Evolutionary conservation across 2,113 vertebrate species (phyloP).

Genomic region (Malurus alboscapulatus): DNA sequence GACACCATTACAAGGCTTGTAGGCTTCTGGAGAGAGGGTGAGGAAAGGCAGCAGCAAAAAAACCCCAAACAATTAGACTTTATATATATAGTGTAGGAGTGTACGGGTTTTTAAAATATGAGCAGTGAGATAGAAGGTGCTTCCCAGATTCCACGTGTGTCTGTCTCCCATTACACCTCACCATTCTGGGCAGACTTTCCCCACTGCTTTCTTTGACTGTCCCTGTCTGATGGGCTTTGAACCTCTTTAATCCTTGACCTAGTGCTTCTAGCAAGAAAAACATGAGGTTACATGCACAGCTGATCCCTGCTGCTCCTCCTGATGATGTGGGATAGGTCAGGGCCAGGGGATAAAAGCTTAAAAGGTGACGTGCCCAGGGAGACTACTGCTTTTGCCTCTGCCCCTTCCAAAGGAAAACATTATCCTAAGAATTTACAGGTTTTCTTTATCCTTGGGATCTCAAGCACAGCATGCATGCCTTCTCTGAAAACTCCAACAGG

Average conservation of each 20-base stretch:
- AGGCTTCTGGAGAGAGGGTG: background rate
- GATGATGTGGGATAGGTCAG: background rate
- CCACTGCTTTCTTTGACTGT: background rate
- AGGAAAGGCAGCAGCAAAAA: background rate
- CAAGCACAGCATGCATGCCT: background rate
- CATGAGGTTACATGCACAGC: rapidly evolving
- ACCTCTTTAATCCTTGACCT: background rate
- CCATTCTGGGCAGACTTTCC: background rate
- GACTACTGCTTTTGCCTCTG: background rate
- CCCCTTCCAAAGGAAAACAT: background rate
- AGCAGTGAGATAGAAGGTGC: background rate
- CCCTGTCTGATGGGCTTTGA: rapidly evolving
- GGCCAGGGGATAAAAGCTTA: background rate
- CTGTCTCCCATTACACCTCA: background rate
- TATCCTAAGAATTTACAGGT: background rate
- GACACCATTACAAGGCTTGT: rapidly evolving
- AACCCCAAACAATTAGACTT: too few species aligned
- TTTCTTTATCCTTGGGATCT: background rate
- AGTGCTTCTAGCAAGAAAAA: background rate
- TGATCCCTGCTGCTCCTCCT: background rate
- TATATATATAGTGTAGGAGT: background rate
- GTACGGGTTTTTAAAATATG: background rate
- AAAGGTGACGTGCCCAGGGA: rapidly evolving
- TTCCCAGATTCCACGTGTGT: background rate
- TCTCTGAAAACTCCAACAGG: background rate